Base-by-base conservation (phyloP, 2,797 vertebrate genomes). In the Clamator glandarius region DNA sequence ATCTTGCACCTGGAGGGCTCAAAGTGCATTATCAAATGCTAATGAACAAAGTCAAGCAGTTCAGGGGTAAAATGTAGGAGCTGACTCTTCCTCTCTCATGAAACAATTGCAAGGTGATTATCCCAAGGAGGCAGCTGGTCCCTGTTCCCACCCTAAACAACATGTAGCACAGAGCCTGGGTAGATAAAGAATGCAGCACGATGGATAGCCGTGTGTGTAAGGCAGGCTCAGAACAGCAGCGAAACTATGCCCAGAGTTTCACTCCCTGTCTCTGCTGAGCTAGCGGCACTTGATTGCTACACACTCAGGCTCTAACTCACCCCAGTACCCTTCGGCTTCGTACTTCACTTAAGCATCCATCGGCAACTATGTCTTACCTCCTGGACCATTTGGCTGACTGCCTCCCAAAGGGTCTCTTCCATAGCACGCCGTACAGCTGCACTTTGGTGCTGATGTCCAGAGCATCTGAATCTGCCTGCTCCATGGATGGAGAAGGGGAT, bases 391-490 rank as follows among this genome's bases (percentile, higher is more conserved):
- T 99, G 95, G 99, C 98, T 0, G 99, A 99, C 4, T 98, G 98
- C 26, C 98, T 98, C 95, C 99, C 99, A 3, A 99, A 99, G 9
- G 99, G 99, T 97, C 98, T 98, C 97, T 99, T 99, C 99, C 99
- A 99, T 96, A 99, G 98, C 48, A 99, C 98, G 0, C 99, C 99
- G 0, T 99, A 98, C 68, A 99, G 98, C 98, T 99, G 99, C 97
- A 99, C 99, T 97, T 99, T 99, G 97, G 99, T 99, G 98, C 99
- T 99, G 98, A 99, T 98, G 97, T 99, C 99, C 98, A 99, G 92
- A 80, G 97, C 98, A 48, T 99, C 98, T 1, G 98, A 97, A 94
- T 99, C 99, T 0, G 98, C 95, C 93, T 98, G 99, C 96, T 99
- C 99, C 98, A 99, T 99, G 95, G 98, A 99, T 0, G 98, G 98